phyloP scores from a whole-genome alignment of 2,797 vertebrate species.

The Typhlichthys eigenmanni region DNA sequence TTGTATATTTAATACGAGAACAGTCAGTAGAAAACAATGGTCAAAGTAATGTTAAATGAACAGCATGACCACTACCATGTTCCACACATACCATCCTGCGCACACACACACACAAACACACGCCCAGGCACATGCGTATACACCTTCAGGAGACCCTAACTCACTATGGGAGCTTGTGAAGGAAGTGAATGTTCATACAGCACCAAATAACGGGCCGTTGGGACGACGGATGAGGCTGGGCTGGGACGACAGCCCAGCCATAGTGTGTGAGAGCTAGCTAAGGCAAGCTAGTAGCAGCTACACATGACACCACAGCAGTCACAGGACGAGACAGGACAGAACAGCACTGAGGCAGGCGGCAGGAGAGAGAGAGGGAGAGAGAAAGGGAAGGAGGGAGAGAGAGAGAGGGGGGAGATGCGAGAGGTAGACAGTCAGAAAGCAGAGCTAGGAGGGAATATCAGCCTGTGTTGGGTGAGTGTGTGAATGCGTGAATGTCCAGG shows the following conservation, averaged over 20 bases:
- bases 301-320: conserved; percentile 54
- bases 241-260: conserved; percentile 19
- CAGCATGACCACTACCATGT: conserved; percentile 17
- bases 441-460: conserved; percentile 41
- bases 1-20: conserved; percentile 56
- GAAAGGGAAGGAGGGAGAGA: conserved; percentile 18
- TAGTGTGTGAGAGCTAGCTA: conserved; percentile 25
- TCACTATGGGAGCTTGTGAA: not conserved
- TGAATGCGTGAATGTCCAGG: conserved; percentile 34
- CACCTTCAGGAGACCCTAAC: conserved; percentile 14
- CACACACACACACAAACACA: conserved; percentile 19
- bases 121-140: conserved; percentile 14
- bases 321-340: conserved; percentile 61
- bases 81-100: conserved; percentile 10
- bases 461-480: conserved; percentile 30
- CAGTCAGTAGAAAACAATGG: conserved; percentile 46
- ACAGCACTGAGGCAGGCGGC: conserved; percentile 54
- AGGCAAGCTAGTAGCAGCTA: conserved; percentile 48
- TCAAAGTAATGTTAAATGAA: conserved; percentile 34
- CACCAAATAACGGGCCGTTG: conserved; percentile 16
- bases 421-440: conserved; percentile 68
- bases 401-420: conserved; percentile 30
- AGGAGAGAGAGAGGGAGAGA: conserved; percentile 6
- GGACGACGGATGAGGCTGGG: conserved; percentile 34
- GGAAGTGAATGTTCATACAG: conserved; percentile 32